Percentiles rank a stretch among this genome's conserved stretches.
These are phyloP conservation scores for Myopa testacea DNA, from an alignment of 2,888 invertebrate species.

Conservation along the genomic window DNA sequence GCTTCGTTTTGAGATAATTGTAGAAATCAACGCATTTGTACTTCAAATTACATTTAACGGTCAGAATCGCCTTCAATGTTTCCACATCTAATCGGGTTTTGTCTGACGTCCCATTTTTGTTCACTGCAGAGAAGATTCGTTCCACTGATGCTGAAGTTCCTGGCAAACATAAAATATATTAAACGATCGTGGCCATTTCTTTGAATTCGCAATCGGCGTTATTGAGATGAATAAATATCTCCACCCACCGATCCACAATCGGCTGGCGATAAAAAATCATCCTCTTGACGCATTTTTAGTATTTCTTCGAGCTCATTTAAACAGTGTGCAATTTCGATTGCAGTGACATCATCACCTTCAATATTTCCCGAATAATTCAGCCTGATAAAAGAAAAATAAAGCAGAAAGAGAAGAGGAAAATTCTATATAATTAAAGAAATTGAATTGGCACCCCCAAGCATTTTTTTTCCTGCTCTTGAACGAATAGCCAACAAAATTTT, in stretches of 20 bases:
- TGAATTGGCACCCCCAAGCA: constrained; percentile 8
- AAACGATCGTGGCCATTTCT: constrained; percentile 14
- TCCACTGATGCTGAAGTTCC: constrained; percentile 40
- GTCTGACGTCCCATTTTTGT: constrained; percentile 38
- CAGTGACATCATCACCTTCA: no score
- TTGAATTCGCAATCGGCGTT: background rate
- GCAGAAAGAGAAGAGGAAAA: constrained; percentile 33
- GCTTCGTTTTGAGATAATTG: constrained; percentile 32
- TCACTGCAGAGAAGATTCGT: constrained; percentile 43
- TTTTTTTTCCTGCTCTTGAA: no score
- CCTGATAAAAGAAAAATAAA: constrained; percentile 32
- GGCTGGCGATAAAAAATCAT: constrained; percentile 10
- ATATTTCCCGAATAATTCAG: no score
- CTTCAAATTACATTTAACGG: constrained; percentile 36
- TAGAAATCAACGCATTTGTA: constrained; percentile 33
- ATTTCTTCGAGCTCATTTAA: constrained; percentile 36
- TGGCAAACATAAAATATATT: constrained; percentile 38
- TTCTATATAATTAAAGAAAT: no score
- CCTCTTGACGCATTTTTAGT: constrained; percentile 37
- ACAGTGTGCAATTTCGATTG: constrained; percentile 41
- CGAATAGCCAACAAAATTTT: no score
- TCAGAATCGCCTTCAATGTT: constrained; percentile 37
- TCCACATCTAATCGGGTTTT: constrained; percentile 39
- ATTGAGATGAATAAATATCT: constrained; percentile 11
- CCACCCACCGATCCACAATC: constrained; percentile 23